Base-by-base conservation (phyloP, 2,888 invertebrate species). In the Lasioglossum oenotherae region DNA sequence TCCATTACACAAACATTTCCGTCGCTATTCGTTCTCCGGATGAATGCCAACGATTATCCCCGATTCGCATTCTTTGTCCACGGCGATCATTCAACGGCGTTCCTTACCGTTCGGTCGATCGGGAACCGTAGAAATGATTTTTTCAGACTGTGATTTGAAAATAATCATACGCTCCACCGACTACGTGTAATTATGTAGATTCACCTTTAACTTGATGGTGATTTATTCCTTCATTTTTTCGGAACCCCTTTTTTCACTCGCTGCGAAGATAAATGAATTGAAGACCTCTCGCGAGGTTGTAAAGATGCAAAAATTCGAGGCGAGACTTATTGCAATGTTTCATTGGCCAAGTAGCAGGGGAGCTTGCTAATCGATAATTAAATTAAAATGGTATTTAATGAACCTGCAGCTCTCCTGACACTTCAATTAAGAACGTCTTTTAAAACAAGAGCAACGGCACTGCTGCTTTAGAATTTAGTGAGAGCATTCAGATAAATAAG, bases 41-140 rank as follows among this genome's bases (percentile, higher is more conserved):
- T 57, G 71, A 75, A 85, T 73, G 71, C 19, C 49, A 75, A 31
- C 75, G 76, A 85, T 85, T 85, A 85, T 72, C 73, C n/a, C 75
- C 76, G 85, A 84, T 57, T 72, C 71, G 71, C 27, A 49, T 74
- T 74, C 74, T 78, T n/a, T 2, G 69, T 60, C 41, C 35, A 8
- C 27, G 53, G 19, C 53, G 16, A 83, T 83, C 69, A 69, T 84
- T 84, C 83, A 31, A 64, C 64, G 31, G 5, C 38, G 10, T 10
- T 35, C 27, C 16, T 72, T 72, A 2, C 19, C 27, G 19, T 27
- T 81, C 8, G 19, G 10, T 31, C 27, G 60, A 19, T 31, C 27
- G 60, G n/a, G 27, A 2, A 69, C 23, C 10, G 4, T 38, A 38
- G 4, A 69, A 35, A 23, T 31, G 46, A 8, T 31, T 49, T 23